These are phyloP conservation scores for Atta cephalotes DNA, from an alignment of 1,140 invertebrate species.

Conservation along the genomic window DNA sequence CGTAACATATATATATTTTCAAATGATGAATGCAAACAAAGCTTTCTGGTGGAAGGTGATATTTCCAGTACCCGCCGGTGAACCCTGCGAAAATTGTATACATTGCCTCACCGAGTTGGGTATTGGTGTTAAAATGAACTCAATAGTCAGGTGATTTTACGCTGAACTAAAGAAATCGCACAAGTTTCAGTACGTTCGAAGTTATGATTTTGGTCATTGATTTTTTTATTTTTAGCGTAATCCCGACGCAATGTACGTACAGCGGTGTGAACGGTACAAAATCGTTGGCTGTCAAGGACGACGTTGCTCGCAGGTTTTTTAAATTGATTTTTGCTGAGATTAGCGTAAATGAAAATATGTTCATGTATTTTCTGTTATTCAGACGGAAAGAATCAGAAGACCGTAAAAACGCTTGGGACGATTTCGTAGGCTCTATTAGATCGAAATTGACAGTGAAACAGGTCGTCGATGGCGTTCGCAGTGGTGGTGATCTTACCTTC, in stretches of 20 bases:
- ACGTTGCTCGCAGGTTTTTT: slow-evolving; percentile 69
- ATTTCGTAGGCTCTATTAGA: slow-evolving; percentile 90
- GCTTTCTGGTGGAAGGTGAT: slow-evolving; percentile 85
- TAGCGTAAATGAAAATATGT: not conserved
- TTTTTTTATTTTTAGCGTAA: slow-evolving; percentile 79
- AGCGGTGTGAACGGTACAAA: slow-evolving; percentile 73
- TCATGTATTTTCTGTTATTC: not conserved
- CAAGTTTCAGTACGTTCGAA: not conserved
- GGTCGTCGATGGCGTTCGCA: slow-evolving; percentile 93
- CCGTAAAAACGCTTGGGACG: slow-evolving; percentile 88
- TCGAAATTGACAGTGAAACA: slow-evolving; percentile 94
- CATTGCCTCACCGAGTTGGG: slow-evolving; percentile 91
- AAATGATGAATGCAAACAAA: not conserved
- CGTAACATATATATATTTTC: not conserved
- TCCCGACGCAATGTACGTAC: slow-evolving; percentile 84
- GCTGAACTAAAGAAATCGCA: not conserved
- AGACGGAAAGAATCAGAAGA: slow-evolving; percentile 79
- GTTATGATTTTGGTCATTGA: slow-evolving; percentile 14
- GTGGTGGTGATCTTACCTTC: slow-evolving; percentile 93
- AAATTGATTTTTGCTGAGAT: slow-evolving; percentile 10
- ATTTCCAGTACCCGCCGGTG: slow-evolving; percentile 90
- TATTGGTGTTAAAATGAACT: slow-evolving; percentile 90
- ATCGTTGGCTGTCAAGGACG: slow-evolving; percentile 72
- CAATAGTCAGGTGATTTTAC: slow-evolving; percentile 89
- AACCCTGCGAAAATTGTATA: slow-evolving; percentile 90